Evolutionary conservation across 2,888 invertebrate genomes (phyloP), one percentile per base, ranked within the genome.

Genomic region (Rosalia funebris): DNA sequence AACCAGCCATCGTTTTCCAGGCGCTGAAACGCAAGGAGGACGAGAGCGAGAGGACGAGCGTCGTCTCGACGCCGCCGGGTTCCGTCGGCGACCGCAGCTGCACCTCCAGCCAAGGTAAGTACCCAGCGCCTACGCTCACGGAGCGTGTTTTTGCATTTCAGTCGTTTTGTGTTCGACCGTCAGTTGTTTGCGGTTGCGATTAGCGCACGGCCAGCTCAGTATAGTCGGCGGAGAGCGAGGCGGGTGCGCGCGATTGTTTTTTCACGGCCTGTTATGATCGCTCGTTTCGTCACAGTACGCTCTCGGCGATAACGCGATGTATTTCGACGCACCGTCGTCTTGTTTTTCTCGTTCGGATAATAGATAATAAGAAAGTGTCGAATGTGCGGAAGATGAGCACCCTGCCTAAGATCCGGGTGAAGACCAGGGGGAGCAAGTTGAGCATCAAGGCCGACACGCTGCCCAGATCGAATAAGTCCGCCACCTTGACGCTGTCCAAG

Each of bases 1-100:
- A 25, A 25, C 25, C 25, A 3, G n/a, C 7, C 7, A 7, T 25
- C 25, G 25, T 54, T 12, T 71, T 75, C 36, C 76, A 84, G 84
- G 83, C 83, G 42, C 73, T 83, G 65, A 83, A 79, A 71, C 79
- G 81, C 68, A 82, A 83, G 71, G 82, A 83, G 42, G 81, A 81
- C 60, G 82, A 81, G 65, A 77, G 74, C 70, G 78, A 77, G 69
- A 69, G 68, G 37, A 71, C 70, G n/a, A 81, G 82, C 71, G 78
- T 81, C 71, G 78, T 81, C 71, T 83, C 80, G 70, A 81, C 83
- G 57, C 83, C 83, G 25, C 82, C 83, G 10, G 83, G 82, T 63
- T 82, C 82, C 39, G 72, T 81, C 47, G 78, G 78, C 45, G 82
- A 82, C 57, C 76, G 77, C 36, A 81, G 81, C 67, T 70, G 70